These are phyloP conservation scores for Thalassarche chlororhynchos DNA, from an alignment of 2,113 vertebrate species.

Conservation along the genomic window DNA sequence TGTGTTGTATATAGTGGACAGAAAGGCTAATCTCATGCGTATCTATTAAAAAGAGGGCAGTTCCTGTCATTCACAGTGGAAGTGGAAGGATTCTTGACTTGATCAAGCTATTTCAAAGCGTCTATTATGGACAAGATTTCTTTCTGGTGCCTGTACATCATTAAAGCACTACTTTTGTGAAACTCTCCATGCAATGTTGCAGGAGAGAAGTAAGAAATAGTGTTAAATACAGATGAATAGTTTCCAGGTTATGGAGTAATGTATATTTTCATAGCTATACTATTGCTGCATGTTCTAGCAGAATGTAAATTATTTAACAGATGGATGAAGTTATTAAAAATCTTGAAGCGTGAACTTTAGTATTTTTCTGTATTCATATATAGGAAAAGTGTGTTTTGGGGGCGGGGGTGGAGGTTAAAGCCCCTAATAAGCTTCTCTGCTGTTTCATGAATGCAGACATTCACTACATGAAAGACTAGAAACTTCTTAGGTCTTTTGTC, in stretches of 20 bases:
- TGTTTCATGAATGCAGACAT: background rate
- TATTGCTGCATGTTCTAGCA: background rate
- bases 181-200: background rate
- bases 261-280: background rate
- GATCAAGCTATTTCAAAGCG: background rate
- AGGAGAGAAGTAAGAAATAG: background rate
- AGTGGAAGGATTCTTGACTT: background rate
- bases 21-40: background rate
- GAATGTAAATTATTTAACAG: constrained; percentile 27
- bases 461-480: background rate
- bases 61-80: background rate
- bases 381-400: background rate
- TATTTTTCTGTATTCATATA: background rate
- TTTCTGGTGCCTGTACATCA: background rate
- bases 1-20: background rate
- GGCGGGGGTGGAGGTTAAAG: background rate
- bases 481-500: background rate
- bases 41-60: background rate
- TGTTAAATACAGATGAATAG: background rate
- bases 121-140: background rate
- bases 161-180: background rate
- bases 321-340: constrained; percentile 5
- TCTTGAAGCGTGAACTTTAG: background rate
- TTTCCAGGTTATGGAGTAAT: constrained; percentile 9
- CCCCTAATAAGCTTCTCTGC: background rate